Conservation (phyloP, 2,113 vertebrate genomes). For the Sminthopsis crassicaudata region DNA sequence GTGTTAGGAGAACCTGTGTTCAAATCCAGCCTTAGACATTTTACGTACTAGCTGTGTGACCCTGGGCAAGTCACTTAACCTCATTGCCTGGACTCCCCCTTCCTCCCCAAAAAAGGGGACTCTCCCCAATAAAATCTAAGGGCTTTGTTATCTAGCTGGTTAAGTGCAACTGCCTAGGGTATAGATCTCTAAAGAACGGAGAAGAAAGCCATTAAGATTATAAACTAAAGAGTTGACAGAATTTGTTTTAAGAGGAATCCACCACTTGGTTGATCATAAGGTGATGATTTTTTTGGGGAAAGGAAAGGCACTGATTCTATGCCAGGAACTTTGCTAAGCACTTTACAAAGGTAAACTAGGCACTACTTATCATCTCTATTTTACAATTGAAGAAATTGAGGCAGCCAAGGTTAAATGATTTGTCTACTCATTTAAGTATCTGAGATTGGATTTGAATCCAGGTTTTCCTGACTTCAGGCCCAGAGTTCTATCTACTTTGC, state of each 20-base stretch:
- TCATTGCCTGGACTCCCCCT: no score
- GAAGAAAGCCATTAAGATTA: neutral
- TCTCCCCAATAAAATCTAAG: neutral
- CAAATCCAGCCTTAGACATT: no score
- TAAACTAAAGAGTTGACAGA: neutral
- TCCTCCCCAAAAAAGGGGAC: no score
- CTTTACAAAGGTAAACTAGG: neutral
- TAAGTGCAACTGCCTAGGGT: neutral
- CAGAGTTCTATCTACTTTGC: neutral
- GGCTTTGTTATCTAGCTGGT: neutral
- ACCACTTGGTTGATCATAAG: neutral
- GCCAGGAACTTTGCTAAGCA: neutral
- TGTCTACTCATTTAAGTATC: neutral
- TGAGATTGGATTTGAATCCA: neutral
- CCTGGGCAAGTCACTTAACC: no score
- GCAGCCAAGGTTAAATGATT: neutral
- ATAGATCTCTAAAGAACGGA: neutral
- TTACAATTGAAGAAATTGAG: neutral
- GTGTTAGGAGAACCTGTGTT: no score
- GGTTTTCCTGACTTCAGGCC: neutral
- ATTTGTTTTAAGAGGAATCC: neutral
- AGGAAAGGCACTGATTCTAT: neutral
- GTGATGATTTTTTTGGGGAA: neutral
- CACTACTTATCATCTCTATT: neutral
- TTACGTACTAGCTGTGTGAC: no score